Evolutionary conservation across 1,140 invertebrate genomes (phyloP), one percentile per base, ranked within the genome.

Genomic region (Lysiphlebus fabarum): DNA sequence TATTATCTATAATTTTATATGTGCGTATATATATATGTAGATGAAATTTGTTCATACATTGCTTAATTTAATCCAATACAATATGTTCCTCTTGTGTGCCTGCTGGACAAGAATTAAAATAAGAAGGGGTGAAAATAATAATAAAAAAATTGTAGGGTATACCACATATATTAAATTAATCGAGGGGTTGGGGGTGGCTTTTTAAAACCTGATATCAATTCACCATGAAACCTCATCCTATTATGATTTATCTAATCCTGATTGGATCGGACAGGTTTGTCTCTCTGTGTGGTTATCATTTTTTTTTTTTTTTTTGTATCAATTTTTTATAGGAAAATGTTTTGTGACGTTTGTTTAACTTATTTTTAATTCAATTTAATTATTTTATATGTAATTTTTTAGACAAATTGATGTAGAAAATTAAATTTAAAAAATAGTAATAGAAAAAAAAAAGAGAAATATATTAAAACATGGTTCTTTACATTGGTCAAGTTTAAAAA

Each of bases 31-130:
- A 41, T 58, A 58, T 10, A 42, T 59, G 55, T 69, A 57, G 53
- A 44, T 55, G 42, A 14, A 38, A 41, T 54, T 36, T 55, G 54
- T 56, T 54, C 58, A 61, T 67, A 67, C 66, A 59, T 58, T 65
- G 70, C 67, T 76, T 76, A 77, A 77, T 76, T 79, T 76, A 78
- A 78, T 77, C 74, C 74, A 77, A 77, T 76, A 75, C 70, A 76
- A 77, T 78, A 77, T 78, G 76, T 70, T 64, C 65, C 69, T 65
- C 67, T 64, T 61, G 54, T 26, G 17, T 26, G 17, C 17, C 17
- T 26, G 17, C 17, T 26, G 17, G 17, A 26, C 17, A 26, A 26
- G 17, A 26, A 26, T 26, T 26, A 26, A 26, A 26, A 26, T 26
- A 26, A 26, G 17, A 26, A 26, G 17, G 17, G 17, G 17, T 26